Conservation (phyloP, 2,888 invertebrate genomes). For the Ophion costatus region DNA sequence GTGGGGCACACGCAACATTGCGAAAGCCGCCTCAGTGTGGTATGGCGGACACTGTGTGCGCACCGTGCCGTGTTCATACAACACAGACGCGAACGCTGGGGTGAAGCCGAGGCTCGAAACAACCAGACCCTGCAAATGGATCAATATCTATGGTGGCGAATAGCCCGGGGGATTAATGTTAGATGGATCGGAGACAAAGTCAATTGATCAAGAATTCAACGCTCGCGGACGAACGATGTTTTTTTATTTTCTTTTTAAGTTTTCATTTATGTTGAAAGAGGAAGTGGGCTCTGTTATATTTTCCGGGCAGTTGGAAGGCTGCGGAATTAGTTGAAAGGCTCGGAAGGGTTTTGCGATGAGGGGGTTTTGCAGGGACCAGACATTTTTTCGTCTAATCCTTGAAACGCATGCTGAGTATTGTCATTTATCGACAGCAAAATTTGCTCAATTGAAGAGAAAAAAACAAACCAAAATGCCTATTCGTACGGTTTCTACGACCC, state of each 20-base stretch:
- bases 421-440: too few relatives aligned
- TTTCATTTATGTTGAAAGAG: too few relatives aligned
- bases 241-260: neutral
- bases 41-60: neutral
- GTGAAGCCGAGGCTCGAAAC: neutral
- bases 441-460: too few relatives aligned
- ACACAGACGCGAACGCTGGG: neutral
- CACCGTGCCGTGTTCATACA: neutral
- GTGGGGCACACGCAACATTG: conserved; percentile 44
- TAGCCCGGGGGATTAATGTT: neutral
- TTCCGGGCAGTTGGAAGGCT: neutral
- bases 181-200: neutral
- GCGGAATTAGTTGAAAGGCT: neutral
- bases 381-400: neutral
- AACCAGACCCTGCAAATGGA: conserved; percentile 18
- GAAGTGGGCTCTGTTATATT: neutral
- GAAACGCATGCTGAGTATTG: too few relatives aligned
- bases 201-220: neutral
- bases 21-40: conserved; percentile 16
- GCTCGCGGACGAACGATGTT: neutral
- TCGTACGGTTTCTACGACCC: too few relatives aligned
- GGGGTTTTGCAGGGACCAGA: neutral
- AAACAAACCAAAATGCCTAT: too few relatives aligned
- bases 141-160: conserved; percentile 27
- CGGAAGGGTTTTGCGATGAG: neutral